Evolutionary conservation across 2,113 vertebrate genomes (phyloP).

Genomic region (Oxygymnocypris stewartii): DNA sequence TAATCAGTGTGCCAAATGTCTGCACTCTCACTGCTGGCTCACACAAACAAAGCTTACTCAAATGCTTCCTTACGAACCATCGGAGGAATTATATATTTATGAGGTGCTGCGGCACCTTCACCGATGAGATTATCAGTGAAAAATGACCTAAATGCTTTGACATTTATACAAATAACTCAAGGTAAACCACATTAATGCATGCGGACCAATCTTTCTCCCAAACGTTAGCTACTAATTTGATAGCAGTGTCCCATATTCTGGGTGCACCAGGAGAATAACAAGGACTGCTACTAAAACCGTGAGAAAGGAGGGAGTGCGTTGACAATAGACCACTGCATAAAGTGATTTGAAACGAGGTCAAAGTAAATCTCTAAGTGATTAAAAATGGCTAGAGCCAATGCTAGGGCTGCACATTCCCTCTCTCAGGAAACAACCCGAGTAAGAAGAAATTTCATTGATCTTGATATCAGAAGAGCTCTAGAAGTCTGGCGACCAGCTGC

Average conservation of each 20-base stretch:
- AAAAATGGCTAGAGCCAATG: constrained; percentile 54
- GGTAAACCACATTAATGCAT: constrained; percentile 2
- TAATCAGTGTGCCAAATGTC: constrained; percentile 39
- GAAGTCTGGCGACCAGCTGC: constrained; percentile 56
- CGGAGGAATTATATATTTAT: neutral
- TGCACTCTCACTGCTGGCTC: constrained; percentile 14
- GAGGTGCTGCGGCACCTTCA: neutral
- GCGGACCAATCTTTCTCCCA: neutral
- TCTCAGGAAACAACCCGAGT: constrained; percentile 54
- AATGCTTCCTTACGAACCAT: constrained; percentile 9
- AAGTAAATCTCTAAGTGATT: constrained; percentile 67
- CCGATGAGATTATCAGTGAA: neutral
- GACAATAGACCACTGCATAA: constrained; percentile 39
- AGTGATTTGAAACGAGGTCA: constrained; percentile 64
- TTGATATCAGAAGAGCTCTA: constrained; percentile 61
- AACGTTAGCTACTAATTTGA: neutral
- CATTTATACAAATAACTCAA: constrained; percentile 12
- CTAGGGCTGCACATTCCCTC: constrained; percentile 56
- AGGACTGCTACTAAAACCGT: constrained; percentile 40
- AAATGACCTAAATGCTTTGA: neutral
- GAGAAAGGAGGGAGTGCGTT: constrained; percentile 59
- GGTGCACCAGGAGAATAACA: constrained; percentile 21
- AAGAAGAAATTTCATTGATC: constrained; percentile 63
- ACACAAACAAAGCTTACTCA: neutral
- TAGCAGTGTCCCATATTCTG: neutral